Evolutionary conservation across 2,797 vertebrate genomes (phyloP).

Genomic region (Capromys pilorides): DNA sequence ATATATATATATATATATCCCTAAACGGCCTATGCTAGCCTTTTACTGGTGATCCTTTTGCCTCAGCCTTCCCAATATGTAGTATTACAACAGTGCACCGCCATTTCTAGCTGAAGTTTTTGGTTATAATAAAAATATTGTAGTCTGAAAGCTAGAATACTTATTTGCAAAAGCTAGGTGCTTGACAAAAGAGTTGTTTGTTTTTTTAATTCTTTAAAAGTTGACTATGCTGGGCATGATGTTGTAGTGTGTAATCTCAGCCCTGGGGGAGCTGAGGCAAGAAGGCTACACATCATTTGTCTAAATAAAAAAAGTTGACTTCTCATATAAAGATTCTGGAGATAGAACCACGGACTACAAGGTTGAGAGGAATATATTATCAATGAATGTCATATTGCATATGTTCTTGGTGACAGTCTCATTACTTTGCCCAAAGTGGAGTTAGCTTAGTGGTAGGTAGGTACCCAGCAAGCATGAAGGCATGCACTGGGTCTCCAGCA

Average conservation of each 20-base stretch:
- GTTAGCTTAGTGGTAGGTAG: background rate
- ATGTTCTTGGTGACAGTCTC: background rate
- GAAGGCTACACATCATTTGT: too few relatives aligned
- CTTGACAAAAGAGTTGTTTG: background rate
- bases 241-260: background rate
- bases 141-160: background rate
- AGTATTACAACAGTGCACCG: background rate
- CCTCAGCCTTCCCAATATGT: background rate
- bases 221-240: background rate
- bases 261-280: background rate
- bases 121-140: background rate
- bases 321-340: background rate
- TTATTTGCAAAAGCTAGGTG: background rate
- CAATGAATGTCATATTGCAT: background rate
- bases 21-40: background rate
- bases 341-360: background rate
- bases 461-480: background rate
- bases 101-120: background rate
- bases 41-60: background rate
- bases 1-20: too few relatives aligned
- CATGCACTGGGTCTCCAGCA: background rate
- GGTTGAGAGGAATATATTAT: background rate
- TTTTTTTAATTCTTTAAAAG: background rate
- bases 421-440: background rate
- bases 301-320: too few relatives aligned